These are phyloP conservation scores for Alsophila aescularia DNA, from an alignment of 2,888 invertebrate species.

Conservation along the genomic window DNA sequence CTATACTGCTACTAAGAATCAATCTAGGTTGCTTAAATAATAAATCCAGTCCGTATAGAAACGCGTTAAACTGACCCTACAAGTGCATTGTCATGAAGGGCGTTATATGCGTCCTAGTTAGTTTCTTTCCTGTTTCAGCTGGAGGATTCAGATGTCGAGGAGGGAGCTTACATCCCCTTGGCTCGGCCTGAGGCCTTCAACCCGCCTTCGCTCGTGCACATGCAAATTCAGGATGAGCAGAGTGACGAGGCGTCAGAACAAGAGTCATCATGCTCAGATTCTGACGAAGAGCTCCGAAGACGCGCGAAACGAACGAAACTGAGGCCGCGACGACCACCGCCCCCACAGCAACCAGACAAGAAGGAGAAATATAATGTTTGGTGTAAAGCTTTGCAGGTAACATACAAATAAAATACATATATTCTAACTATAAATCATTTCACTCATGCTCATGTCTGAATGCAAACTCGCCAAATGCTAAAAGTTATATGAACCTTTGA, in stretches of 20 bases:
- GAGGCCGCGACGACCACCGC: constrained; percentile 60
- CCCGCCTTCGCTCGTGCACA: constrained; percentile 75
- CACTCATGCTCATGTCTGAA: too few relatives aligned
- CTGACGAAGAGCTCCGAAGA: constrained; percentile 83
- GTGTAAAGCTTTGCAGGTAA: constrained; percentile 85
- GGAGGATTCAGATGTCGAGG: constrained; percentile 80
- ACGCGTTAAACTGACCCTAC: background rate
- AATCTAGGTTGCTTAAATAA: background rate
- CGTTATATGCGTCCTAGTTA: constrained; percentile 16
- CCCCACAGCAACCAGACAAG: constrained; percentile 68
- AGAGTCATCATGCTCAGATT: constrained; percentile 82
- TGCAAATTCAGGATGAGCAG: constrained; percentile 85
- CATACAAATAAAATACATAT: background rate
- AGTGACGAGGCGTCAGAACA: constrained; percentile 83
- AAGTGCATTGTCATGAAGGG: constrained; percentile 22
- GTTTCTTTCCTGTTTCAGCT: constrained; percentile 56
- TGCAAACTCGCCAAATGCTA: too few relatives aligned
- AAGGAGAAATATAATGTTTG: constrained; percentile 92
- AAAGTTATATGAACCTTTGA: too few relatives aligned
- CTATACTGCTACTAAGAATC: background rate
- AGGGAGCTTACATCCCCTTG: constrained; percentile 83
- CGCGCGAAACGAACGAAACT: constrained; percentile 83
- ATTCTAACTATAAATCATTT: too few relatives aligned
- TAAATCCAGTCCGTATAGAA: background rate
- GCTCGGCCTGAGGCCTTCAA: constrained; percentile 83